phyloP scores from a whole-genome alignment of 2,888 invertebrate species.

The Ceramica pisi region DNA sequence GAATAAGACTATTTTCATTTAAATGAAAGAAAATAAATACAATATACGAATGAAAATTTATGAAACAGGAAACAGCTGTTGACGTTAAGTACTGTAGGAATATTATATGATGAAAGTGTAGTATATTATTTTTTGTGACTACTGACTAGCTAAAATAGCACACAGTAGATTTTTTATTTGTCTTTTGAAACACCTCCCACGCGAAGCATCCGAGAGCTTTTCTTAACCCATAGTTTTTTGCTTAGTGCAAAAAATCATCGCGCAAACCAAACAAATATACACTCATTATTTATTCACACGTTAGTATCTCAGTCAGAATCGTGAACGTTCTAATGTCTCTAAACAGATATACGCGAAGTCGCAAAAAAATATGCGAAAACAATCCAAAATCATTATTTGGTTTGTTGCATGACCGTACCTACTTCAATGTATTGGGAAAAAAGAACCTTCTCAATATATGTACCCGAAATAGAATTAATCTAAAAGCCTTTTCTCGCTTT shows the following conservation, averaged over 20 bases:
- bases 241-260: slow-evolving; percentile 23
- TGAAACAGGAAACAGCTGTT: slow-evolving; percentile 25
- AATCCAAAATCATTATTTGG: background rate
- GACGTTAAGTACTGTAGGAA: slow-evolving; percentile 25
- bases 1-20: background rate
- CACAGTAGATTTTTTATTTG: slow-evolving; percentile 12
- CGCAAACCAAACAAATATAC: slow-evolving; percentile 23
- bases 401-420: background rate
- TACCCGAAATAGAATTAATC: background rate
- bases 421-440: background rate
- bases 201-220: slow-evolving; percentile 13
- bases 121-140: slow-evolving; percentile 11
- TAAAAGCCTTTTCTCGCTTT: background rate
- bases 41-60: background rate
- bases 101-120: slow-evolving; percentile 19
- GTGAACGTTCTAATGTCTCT: slow-evolving; percentile 14
- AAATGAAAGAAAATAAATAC: slow-evolving; percentile 8
- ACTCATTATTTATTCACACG: slow-evolving; percentile 32
- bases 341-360: background rate
- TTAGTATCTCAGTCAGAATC: slow-evolving; percentile 30
- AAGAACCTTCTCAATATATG: background rate
- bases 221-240: slow-evolving; percentile 31
- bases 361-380: background rate
- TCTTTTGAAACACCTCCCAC: slow-evolving; percentile 32
- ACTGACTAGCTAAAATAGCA: slow-evolving; percentile 18